Evolutionary conservation across 2,797 vertebrate genomes (phyloP).

Genomic region (Pampus argenteus): DNA sequence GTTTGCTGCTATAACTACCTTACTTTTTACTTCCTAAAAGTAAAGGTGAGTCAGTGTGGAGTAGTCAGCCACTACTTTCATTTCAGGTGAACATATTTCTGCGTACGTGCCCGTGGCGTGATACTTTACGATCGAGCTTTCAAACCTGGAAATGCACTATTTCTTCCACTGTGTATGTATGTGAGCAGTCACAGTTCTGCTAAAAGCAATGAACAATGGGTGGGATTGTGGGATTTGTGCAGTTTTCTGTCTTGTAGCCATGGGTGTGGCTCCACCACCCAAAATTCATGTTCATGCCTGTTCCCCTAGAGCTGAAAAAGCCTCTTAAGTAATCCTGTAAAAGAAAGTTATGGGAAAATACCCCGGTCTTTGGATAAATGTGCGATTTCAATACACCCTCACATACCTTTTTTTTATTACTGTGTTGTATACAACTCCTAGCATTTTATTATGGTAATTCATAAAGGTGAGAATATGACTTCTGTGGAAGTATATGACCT

Average conservation of each 20-base stretch:
- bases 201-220: background rate
- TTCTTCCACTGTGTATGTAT: background rate
- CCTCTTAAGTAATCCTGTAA: slow-evolving; percentile 20
- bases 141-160: slow-evolving; percentile 9
- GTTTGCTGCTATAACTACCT: background rate
- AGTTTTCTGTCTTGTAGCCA: slow-evolving; percentile 35
- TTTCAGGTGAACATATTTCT: slow-evolving; percentile 15
- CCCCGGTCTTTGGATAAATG: background rate
- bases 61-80: background rate
- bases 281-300: slow-evolving; percentile 64
- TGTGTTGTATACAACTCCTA: background rate
- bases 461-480: slow-evolving; percentile 6
- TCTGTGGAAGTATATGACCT: slow-evolving; percentile 11
- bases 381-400: background rate
- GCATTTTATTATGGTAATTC: background rate
- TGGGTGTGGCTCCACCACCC: slow-evolving; percentile 56
- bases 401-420: background rate
- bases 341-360: too few relatives aligned
- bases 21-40: too few relatives aligned
- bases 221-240: slow-evolving; percentile 36
- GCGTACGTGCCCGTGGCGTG: background rate
- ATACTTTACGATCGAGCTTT: slow-evolving; percentile 4
- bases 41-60: too few relatives aligned
- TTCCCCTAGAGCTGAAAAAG: slow-evolving; percentile 23
- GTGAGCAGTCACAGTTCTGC: background rate